Evolutionary conservation across 2,888 invertebrate genomes (phyloP), one percentile per base, ranked within the genome.

Genomic region (Spodoptera picta): DNA sequence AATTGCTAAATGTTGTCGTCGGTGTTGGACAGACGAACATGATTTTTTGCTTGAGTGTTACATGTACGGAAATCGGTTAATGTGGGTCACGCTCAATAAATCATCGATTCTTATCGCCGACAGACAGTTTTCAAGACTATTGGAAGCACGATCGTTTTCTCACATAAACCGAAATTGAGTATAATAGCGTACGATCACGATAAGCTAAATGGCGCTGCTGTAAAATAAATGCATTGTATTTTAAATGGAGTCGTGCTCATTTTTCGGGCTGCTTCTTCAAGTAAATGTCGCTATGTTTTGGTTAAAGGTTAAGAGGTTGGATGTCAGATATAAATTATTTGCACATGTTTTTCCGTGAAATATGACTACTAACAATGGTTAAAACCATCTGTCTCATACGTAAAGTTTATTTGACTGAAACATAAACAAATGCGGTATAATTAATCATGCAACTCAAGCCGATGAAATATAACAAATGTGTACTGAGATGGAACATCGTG

Each of bases 41-140:
- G 82, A 65, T 82, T 85, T 85, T 83, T 86, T 64, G 62, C 73
- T 68, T 42, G 77, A 77, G 72, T 82, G 79, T 85, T 86, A 83
- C 86, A 84, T 84, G 83, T 77, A 77, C 87, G 85, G 87, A 90
- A 90, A 89, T 75, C 69, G 63, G 60, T 54, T 67, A 73, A 80
- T 80, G 86, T 89, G 83, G 91, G 91, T 89, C 91, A 86, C 75
- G 69, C 71, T 82, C 79, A 83, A 87, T 88, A 85, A 86, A 83
- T 84, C 77, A 75, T 80, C 79, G 85, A 86, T 86, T 83, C 65
- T 80, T 72, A 72, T 70, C 75, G 52, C 45, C 45, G 47, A 53
- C 59, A 4, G 48, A 59, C 71, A 79, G 80, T 85, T 87, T 85
- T 65, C 71, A 82, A 83, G 73, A 80, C 80, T 83, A 86, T 88